Percentiles rank a stretch among this genome's conserved stretches.
phyloP scores from a whole-genome alignment of 2,797 vertebrate genomes.

The Sparus aurata region DNA sequence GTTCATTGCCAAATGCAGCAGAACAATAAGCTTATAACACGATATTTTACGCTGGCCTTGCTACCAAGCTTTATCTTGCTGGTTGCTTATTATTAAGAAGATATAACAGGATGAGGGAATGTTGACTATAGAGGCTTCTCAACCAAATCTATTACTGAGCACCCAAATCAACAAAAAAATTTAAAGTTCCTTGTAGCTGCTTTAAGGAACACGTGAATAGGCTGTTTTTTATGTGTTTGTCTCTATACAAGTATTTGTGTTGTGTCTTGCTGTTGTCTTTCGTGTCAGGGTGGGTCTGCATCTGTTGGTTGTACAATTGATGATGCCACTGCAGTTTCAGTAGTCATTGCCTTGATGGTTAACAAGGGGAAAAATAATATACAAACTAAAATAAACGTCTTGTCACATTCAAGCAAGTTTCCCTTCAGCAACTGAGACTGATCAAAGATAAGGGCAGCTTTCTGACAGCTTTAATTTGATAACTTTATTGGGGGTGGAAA shows the following conservation, averaged over 20 bases:
- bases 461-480: constrained; percentile 41
- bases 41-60: no score
- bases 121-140: no score
- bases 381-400: neutral
- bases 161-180: no score
- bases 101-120: no score
- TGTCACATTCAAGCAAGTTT: constrained; percentile 18
- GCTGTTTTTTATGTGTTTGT: neutral
- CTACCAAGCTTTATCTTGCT: no score
- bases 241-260: neutral
- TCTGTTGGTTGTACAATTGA: neutral
- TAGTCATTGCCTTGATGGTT: neutral
- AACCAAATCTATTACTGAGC: no score
- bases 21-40: no score
- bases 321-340: neutral
- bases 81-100: no score
- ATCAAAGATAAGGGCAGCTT: constrained; percentile 16
- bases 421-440: constrained; percentile 1
- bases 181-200: no score
- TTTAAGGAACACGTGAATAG: neutral
- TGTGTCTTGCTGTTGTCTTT: neutral
- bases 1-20: no score
- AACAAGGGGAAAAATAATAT: constrained; percentile 7
- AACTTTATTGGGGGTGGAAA: constrained; percentile 32
- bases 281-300: constrained; percentile 2